Conservation (phyloP, 2,888 invertebrate species). For the Drosophila histrio region DNA sequence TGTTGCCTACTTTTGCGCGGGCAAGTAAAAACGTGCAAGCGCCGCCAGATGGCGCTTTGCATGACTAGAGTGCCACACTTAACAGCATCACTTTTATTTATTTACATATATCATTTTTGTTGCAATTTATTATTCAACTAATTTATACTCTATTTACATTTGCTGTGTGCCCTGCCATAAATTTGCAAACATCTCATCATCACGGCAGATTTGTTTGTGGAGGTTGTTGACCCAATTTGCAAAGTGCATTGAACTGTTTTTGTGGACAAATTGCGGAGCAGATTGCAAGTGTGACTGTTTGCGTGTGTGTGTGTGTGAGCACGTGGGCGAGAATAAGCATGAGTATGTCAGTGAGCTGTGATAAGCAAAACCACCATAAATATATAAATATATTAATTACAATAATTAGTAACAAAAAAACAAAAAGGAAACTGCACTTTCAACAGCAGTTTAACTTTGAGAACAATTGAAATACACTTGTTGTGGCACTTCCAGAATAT, state of each 20-base stretch:
- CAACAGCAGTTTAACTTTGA: neutral
- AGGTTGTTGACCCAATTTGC: conserved; percentile 84
- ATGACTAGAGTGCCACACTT: no score
- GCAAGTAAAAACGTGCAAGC: neutral
- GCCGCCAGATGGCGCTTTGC: conserved; percentile 44
- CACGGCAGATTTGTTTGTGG: conserved; percentile 9
- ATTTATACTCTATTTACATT: neutral
- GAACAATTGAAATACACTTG: neutral
- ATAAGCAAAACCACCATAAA: conserved; percentile 6
- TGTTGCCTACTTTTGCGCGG: conserved; percentile 68
- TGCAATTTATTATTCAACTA: neutral
- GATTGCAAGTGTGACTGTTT: conserved; percentile 8
- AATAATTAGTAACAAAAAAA: neutral
- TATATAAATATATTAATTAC: neutral
- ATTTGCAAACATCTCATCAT: neutral
- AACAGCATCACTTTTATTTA: neutral
- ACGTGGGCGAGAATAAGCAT: conserved; percentile 7
- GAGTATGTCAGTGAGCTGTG: neutral
- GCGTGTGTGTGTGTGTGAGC: neutral
- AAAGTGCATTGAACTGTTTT: conserved; percentile 83
- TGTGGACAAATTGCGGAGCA: conserved; percentile 26
- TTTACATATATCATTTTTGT: neutral
- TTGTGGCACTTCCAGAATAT: conserved; percentile 33
- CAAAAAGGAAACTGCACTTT: neutral
- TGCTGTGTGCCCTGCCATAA: neutral